These are phyloP conservation scores for Apteryx mantelli DNA, from an alignment of 2,113 vertebrate genomes.

Conservation along the genomic window DNA sequence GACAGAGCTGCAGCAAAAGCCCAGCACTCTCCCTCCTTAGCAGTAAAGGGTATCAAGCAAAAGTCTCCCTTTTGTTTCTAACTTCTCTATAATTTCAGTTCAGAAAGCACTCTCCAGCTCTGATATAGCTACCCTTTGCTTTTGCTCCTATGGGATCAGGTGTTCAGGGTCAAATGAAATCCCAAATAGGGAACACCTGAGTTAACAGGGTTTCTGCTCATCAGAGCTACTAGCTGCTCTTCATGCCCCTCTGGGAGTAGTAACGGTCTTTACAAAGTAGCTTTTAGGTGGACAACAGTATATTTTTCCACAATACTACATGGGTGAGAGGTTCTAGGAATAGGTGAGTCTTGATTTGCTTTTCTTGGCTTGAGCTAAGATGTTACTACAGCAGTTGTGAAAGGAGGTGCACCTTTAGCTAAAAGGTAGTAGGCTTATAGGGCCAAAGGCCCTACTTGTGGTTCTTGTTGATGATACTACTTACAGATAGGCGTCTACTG, in stretches of 20 bases:
- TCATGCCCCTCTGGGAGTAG: neutral
- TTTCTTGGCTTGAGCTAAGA: neutral
- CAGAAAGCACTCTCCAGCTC: neutral
- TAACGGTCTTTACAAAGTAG: neutral
- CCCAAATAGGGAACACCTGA: neutral
- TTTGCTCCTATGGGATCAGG: neutral
- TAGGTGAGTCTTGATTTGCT: neutral
- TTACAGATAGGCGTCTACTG: neutral
- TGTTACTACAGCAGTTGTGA: neutral
- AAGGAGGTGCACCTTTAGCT: neutral
- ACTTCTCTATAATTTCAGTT: neutral
- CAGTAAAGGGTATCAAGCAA: neutral
- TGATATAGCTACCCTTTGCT: neutral
- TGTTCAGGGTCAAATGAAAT: neutral
- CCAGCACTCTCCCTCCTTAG: neutral
- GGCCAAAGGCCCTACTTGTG: neutral
- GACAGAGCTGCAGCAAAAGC: neutral
- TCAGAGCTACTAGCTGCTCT: neutral
- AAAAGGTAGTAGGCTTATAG: neutral
- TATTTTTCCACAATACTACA: neutral
- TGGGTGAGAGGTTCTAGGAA: neutral
- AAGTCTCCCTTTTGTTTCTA: neutral
- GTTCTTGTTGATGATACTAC: neutral
- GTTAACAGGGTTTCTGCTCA: neutral
- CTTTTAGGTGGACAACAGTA: neutral